These are phyloP conservation scores for Aythya fuligula DNA, from an alignment of 2,797 vertebrate species.

Conservation along the genomic window DNA sequence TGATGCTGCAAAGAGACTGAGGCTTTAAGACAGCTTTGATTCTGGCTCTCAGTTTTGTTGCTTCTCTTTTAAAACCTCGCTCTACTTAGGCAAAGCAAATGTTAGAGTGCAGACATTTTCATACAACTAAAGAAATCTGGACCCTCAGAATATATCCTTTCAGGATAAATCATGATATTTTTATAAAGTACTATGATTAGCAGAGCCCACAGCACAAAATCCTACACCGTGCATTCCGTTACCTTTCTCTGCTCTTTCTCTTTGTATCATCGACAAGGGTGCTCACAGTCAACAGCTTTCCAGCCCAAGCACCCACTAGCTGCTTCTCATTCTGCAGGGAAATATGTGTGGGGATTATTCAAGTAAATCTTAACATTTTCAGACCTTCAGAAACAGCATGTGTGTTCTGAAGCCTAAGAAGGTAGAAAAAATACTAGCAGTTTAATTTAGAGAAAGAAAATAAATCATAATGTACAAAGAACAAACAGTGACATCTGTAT, in stretches of 20 bases:
- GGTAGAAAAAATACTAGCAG: neutral
- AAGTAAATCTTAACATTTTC: neutral
- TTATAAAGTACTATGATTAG: neutral
- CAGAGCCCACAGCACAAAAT: neutral
- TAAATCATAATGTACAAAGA: neutral
- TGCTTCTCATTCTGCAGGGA: neutral
- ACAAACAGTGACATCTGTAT: neutral
- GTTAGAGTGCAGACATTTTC: neutral
- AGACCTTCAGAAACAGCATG: neutral
- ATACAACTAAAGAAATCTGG: neutral
- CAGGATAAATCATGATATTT: neutral
- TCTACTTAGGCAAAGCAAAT: neutral
- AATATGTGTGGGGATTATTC: neutral
- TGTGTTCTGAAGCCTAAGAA: neutral
- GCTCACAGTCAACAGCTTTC: neutral
- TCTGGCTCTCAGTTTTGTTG: neutral
- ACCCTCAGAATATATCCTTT: neutral
- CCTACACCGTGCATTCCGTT: neutral
- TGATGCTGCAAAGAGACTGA: neutral
- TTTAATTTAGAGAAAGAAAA: constrained; percentile 13
- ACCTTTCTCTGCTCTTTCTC: neutral
- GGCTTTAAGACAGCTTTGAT: neutral
- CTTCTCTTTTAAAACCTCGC: constrained; percentile 11
- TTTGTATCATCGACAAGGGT: neutral
- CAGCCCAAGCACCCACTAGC: neutral